These are phyloP conservation scores for Loxodonta africana DNA, from an alignment of 2,113 vertebrate genomes.

Conservation along the genomic window DNA sequence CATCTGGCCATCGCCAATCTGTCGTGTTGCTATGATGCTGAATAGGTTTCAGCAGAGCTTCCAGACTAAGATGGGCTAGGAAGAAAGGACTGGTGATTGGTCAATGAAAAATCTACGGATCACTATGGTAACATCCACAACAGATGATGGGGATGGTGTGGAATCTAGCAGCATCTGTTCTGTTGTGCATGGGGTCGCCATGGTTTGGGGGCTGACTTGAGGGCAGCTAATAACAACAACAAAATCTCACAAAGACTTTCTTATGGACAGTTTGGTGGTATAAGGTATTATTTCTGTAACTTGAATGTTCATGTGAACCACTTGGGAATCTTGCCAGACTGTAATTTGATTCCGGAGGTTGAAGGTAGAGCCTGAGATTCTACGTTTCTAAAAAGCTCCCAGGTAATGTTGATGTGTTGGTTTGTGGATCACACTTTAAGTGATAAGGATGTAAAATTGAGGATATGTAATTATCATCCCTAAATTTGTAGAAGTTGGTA, in stretches of 20 bases:
- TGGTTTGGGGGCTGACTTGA: too few species aligned
- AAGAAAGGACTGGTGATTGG: too few species aligned
- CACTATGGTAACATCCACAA: too few species aligned
- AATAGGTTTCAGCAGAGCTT: too few species aligned
- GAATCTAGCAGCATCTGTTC: too few species aligned
- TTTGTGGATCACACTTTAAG: background rate
- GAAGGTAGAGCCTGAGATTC: background rate
- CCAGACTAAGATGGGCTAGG: too few species aligned
- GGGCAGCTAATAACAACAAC: too few species aligned
- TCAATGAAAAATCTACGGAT: too few species aligned
- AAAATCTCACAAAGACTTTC: background rate
- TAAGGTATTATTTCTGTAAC: background rate
- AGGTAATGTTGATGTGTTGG: background rate
- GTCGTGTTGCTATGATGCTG: too few species aligned
- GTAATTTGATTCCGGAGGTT: background rate
- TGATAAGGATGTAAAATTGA: background rate
- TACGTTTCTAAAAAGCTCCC: background rate
- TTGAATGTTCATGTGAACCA: background rate
- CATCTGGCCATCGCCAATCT: too few species aligned
- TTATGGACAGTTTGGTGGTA: background rate
- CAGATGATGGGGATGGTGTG: too few species aligned
- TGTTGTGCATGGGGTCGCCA: background rate
- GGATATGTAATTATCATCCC: background rate
- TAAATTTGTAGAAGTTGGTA: background rate
- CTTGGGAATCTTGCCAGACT: background rate